A percentile compares a stretch with the other conserved stretches of the same genome.
phyloP scores from a whole-genome alignment of 2,888 invertebrate genomes.

The Metalampra italica region DNA sequence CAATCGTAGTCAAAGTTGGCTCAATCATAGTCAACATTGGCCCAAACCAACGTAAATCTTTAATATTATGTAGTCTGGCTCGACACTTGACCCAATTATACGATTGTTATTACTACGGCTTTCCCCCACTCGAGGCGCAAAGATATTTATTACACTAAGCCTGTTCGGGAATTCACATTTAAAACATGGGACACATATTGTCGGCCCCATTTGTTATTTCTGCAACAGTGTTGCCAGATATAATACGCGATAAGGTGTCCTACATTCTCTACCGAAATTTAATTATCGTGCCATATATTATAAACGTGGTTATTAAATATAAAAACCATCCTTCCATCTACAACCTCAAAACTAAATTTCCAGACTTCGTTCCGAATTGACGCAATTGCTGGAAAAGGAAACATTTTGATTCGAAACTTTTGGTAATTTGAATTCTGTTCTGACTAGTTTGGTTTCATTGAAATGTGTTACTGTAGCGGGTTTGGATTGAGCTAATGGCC shows the following conservation, averaged over 20 bases:
- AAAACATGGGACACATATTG: neutral
- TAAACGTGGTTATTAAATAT: no score
- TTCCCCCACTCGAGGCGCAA: neutral
- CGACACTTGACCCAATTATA: neutral
- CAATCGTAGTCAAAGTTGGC: no score
- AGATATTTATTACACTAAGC: neutral
- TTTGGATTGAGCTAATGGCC: neutral
- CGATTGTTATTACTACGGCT: neutral
- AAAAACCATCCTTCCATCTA: neutral
- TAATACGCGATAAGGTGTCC: no score
- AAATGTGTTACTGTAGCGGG: neutral
- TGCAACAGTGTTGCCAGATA: neutral
- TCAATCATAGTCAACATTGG: no score
- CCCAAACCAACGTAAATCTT: no score
- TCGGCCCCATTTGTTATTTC: neutral
- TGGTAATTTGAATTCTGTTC: constrained; percentile 12
- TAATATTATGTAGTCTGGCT: neutral
- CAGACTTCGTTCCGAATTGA: neutral
- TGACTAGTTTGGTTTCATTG: constrained; percentile 11
- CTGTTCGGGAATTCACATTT: neutral
- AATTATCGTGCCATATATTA: no score
- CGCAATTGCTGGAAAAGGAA: constrained; percentile 1
- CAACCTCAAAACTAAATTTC: neutral
- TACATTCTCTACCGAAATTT: no score
- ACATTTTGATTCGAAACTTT: constrained; percentile 11